Evolutionary conservation across 2,888 invertebrate species (phyloP), one percentile per base, ranked within the genome.

Genomic region (Hydropsyche betteni): DNA sequence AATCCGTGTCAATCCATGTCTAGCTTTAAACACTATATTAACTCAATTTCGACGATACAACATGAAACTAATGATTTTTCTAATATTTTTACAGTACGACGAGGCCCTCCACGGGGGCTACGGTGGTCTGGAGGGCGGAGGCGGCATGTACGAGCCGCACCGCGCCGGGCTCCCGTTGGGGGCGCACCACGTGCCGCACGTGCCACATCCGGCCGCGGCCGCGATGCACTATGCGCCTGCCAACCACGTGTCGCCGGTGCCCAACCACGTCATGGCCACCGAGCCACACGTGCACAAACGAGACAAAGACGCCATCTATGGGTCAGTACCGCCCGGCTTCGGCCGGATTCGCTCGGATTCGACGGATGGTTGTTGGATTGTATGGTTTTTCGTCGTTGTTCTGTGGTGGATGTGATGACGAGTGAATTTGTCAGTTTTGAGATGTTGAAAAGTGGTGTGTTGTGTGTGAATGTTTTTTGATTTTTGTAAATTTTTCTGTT

Each of bases 271-370:
- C 85, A 91, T 94, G 89, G 93, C 93, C 82, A 91, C 91, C 83
- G 91, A 88, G 87, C 95, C 96, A 83, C 95, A 96, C 87, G 96
- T 96, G 83, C 96, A 96, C 88, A 98, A 98, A 90, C 90, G 98
- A 85, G 98, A 98, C 90, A 98, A 97, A 90, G 97, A 98, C 90
- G 96, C 97, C 85, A 97, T 98, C 86, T 98, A 98, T 89, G 97
- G 97, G 98, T 98, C 91, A 94, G 96, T 91, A 69, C 68, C 68
- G 5, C 10, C 24, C 24, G 24, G 24, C 24, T 24, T 2, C 24
- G 24, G 24, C 24, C 24, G 24, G 24, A 24, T 24, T 24, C 24
- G 24, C 2, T 24, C 2, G 24, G 24, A 2, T 24, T 24, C 24
- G 2, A 2, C 1, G 24, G 24, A 24, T 24, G 24, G 24, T 24